Conservation (phyloP, 1,140 invertebrate species). For the Drosophila equinoxialis region DNA sequence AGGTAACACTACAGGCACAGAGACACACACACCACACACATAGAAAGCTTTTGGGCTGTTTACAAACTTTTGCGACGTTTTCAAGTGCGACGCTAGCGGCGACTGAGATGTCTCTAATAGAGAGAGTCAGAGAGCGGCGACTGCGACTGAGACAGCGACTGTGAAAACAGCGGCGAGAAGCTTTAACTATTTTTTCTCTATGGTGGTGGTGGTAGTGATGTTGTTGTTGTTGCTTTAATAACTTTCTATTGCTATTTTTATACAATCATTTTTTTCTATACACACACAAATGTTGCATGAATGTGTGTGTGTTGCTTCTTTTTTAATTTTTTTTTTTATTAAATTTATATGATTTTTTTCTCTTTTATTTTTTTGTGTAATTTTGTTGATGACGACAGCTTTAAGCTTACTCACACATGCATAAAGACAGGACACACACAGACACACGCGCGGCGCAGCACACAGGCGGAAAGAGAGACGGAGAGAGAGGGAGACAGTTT, state of each 20-base stretch:
- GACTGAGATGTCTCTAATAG: constrained; percentile 37
- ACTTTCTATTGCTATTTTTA: constrained; percentile 81
- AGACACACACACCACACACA: constrained; percentile 36
- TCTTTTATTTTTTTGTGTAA: constrained; percentile 46
- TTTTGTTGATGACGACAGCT: constrained; percentile 44
- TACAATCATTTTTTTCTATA: constrained; percentile 44
- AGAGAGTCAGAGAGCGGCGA: constrained; percentile 38
- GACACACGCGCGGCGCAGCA: constrained; percentile 29
- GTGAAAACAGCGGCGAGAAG: constrained; percentile 49
- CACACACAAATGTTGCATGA: constrained; percentile 32
- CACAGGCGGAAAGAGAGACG: constrained; percentile 36
- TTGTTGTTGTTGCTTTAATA: constrained; percentile 67
- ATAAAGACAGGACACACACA: constrained; percentile 22
- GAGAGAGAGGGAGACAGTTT: constrained; percentile 7
- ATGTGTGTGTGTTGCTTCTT: constrained; percentile 18
- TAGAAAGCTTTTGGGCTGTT: constrained; percentile 68
- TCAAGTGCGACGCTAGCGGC: constrained; percentile 64
- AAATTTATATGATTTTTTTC: constrained; percentile 60
- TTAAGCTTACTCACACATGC: constrained; percentile 46
- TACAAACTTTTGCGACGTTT: constrained; percentile 81
- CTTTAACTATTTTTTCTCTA: constrained; percentile 73
- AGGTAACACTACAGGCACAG: constrained; percentile 18
- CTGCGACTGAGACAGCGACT: constrained; percentile 35
- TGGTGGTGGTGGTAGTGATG: constrained; percentile 21
- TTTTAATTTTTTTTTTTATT: constrained; percentile 31